Base-by-base conservation (phyloP, 2,797 vertebrate species). In the Nannoperca australis region DNA sequence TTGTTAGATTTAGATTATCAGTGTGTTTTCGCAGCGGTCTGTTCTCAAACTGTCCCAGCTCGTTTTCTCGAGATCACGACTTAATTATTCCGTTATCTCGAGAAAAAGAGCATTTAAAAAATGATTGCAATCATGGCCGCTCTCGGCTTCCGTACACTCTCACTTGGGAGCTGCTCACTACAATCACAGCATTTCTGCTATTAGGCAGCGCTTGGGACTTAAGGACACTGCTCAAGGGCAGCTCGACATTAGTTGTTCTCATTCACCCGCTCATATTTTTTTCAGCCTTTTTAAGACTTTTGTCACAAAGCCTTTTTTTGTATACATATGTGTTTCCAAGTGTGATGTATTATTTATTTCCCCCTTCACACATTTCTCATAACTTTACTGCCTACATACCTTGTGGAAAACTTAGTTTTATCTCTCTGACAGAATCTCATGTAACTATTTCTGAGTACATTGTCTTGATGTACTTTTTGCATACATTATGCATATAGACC, bases 181-280 rank as follows among this genome's bases (percentile, higher is more conserved):
- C 50, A 51, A 51, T 11, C 53, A 42, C 56, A 77, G 56, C 56
- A 32, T 42, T 79, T 68, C 22, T 68, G 27, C 55, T 66, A 13
- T 42, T 15, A 70, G 3, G 38, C 27, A 18, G 17, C 20, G 12
- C 7, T 15, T 68, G 7, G 32, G 20, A 63, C 11, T 54, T 42
- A 5, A 49, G 7, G 22, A n/a, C 9, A 6, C 14, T 58, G 22
- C n/a, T 73, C 56, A 38, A 38, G 12, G 55, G n/a, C 18, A 62
- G 49, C 14, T 60, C 32, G 17, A 60, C 34, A 69, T 24, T n/a
- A 47, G 20, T 72, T 64, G 50, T 61, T 45, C 3, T 61, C 5
- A 71, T 68, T 70, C 36, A 45, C 10, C 30, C 18, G 18, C 17
- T 54, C 32, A 11, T 49, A 36, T 60, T 60, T 34, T 42, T n/a